Percentiles rank a stretch among this genome's conserved stretches.
Evolutionary conservation across 1,140 invertebrate species (phyloP).

Genomic region (Procambarus clarkii): DNA sequence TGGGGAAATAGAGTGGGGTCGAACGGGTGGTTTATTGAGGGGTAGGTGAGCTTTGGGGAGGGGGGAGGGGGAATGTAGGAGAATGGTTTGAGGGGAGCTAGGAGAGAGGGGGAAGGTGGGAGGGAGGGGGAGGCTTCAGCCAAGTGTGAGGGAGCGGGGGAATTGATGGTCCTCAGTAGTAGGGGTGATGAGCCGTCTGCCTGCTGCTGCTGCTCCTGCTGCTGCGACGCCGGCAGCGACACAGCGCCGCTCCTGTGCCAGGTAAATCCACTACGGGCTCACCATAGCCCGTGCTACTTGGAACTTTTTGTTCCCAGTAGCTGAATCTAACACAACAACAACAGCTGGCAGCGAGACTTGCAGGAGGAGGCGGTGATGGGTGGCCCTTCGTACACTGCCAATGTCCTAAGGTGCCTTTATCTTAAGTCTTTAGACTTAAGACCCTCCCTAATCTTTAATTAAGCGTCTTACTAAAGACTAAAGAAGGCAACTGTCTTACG

Average conservation of each 20-base stretch:
- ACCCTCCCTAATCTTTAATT: background rate
- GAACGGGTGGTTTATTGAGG: slow-evolving; percentile 50
- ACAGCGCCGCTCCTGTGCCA: too few relatives aligned
- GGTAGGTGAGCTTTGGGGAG: slow-evolving; percentile 16
- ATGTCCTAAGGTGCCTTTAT: too few relatives aligned
- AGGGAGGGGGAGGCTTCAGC: slow-evolving; percentile 16
- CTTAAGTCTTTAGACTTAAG: background rate
- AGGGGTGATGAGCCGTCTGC: background rate
- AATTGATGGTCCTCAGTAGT: slow-evolving; percentile 24
- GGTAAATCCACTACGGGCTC: too few relatives aligned
- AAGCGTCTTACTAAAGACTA: too few relatives aligned
- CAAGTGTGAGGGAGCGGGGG: slow-evolving; percentile 16
- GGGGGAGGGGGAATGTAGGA: background rate
- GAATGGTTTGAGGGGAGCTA: slow-evolving; percentile 5
- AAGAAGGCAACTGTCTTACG: too few relatives aligned
- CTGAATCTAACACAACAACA: too few relatives aligned
- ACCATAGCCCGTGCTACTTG: too few relatives aligned
- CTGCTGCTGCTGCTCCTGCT: background rate
- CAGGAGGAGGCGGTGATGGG: background rate
- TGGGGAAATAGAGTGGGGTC: slow-evolving; percentile 14
- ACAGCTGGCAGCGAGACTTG: background rate
- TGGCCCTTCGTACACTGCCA: too few relatives aligned
- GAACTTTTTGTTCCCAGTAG: too few relatives aligned
- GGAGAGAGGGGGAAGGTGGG: background rate
- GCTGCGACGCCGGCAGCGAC: background rate